These are phyloP conservation scores for Temnothorax nylanderi DNA, from an alignment of 1,140 invertebrate species.

Conservation along the genomic window DNA sequence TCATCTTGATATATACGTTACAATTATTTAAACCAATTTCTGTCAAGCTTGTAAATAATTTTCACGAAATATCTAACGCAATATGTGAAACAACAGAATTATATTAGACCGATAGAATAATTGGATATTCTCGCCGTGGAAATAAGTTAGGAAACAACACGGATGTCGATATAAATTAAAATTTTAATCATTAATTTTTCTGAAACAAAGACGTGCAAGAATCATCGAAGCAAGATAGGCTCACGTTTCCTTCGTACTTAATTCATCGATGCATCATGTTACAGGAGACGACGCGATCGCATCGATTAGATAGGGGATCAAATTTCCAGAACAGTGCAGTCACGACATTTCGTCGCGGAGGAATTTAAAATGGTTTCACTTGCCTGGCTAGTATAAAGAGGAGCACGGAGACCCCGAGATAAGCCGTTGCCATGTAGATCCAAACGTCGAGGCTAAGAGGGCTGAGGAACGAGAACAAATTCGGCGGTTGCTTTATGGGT, in stretches of 20 bases:
- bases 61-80: neutral
- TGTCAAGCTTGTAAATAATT: neutral
- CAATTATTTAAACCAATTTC: neutral
- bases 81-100: neutral
- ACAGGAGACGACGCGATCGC: neutral
- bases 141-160: neutral
- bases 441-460: constrained; percentile 97
- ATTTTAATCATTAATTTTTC: neutral
- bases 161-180: neutral
- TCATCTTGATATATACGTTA: neutral
- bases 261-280: neutral
- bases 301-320: constrained; percentile 33
- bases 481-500: constrained; percentile 95
- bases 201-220: neutral
- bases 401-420: constrained; percentile 96
- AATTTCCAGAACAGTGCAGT: constrained; percentile 34
- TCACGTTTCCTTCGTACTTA: constrained; percentile 9
- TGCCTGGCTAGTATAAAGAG: constrained; percentile 97
- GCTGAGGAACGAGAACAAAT: constrained; percentile 97
- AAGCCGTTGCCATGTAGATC: constrained; percentile 98
- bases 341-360: constrained; percentile 54
- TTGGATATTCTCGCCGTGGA: neutral
- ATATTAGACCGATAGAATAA: neutral
- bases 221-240: neutral
- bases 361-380: constrained; percentile 76